A percentile compares a stretch with the other conserved stretches of the same genome.
Evolutionary conservation across 2,888 invertebrate genomes (phyloP).

Genomic region (Calliopum simillimum): DNA sequence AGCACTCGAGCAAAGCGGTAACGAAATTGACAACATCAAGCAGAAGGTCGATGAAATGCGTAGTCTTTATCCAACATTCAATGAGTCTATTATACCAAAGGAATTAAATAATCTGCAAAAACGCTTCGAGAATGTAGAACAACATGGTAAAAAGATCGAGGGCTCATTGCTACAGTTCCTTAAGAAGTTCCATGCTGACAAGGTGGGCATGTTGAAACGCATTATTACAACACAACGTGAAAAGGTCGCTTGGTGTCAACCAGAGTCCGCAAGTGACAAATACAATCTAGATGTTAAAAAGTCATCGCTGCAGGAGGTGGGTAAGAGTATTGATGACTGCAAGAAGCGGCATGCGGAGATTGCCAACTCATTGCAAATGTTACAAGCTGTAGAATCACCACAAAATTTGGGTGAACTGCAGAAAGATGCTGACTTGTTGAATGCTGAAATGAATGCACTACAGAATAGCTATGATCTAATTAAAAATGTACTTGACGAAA

Average conservation of each 20-base stretch:
- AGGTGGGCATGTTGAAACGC: slow-evolving; percentile 83
- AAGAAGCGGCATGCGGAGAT: slow-evolving; percentile 75
- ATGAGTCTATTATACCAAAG: slow-evolving; percentile 81
- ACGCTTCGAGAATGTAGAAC: slow-evolving; percentile 81
- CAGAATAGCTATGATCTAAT: slow-evolving; percentile 77
- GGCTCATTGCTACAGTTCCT: slow-evolving; percentile 82
- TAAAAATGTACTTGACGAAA: slow-evolving; percentile 75
- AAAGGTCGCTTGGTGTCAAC: slow-evolving; percentile 91
- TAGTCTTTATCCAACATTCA: slow-evolving; percentile 80
- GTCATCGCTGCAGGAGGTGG: slow-evolving; percentile 81
- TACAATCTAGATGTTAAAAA: slow-evolving; percentile 93
- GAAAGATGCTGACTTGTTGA: slow-evolving; percentile 77
- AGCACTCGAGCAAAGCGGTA: slow-evolving; percentile 77
- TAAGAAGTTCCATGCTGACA: slow-evolving; percentile 88
- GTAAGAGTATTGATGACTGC: slow-evolving; percentile 79
- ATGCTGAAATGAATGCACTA: slow-evolving; percentile 78
- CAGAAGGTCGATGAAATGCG: slow-evolving; percentile 79
- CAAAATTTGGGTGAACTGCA: slow-evolving; percentile 77
- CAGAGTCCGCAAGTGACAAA: slow-evolving; percentile 88
- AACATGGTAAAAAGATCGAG: slow-evolving; percentile 86
- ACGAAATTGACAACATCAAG: slow-evolving; percentile 77
- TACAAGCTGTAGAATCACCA: slow-evolving; percentile 80
- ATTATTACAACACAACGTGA: slow-evolving; percentile 85
- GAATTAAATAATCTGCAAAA: slow-evolving; percentile 87
- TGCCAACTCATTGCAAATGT: slow-evolving; percentile 77